These are phyloP conservation scores for Microcaecilia unicolor DNA, from an alignment of 2,797 vertebrate species.

Conservation along the genomic window DNA sequence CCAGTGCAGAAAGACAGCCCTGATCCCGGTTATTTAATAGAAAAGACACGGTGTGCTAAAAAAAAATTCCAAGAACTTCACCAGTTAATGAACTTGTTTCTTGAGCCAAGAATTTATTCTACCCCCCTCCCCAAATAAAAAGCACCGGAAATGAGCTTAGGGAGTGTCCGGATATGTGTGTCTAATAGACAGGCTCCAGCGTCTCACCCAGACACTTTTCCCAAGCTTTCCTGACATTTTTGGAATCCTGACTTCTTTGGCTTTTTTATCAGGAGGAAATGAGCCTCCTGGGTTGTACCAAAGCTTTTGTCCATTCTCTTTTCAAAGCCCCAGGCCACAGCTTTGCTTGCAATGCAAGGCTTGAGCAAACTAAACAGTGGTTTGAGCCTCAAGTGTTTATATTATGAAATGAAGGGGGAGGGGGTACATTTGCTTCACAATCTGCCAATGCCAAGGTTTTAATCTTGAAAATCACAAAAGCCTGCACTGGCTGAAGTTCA, in stretches of 20 bases:
- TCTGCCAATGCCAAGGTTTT: not conserved
- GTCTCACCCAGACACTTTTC: constrained; percentile 42
- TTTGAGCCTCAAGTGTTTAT: no score
- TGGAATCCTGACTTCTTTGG: constrained; percentile 29
- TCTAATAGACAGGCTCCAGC: constrained; percentile 38
- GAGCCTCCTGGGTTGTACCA: constrained; percentile 36
- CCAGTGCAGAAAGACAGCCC: no score
- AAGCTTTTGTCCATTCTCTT: constrained; percentile 33
- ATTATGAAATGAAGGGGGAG: no score
- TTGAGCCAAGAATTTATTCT: constrained; percentile 29
- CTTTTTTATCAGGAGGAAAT: constrained; percentile 52
- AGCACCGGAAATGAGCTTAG: constrained; percentile 32
- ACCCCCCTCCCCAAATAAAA: no score
- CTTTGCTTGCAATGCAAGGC: constrained; percentile 30
- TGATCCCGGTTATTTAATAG: no score
- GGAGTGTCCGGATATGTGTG: constrained; percentile 31
- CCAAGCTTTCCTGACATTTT: constrained; percentile 48
- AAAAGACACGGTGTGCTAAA: no score
- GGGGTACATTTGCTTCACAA: constrained; percentile 2
- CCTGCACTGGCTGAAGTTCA: not conserved
- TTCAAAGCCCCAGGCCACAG: constrained; percentile 28
- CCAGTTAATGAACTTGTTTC: constrained; percentile 10
- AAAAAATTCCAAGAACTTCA: constrained; percentile 25
- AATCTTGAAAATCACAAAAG: not conserved
- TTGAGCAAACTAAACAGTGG: constrained; percentile 21